Evolutionary conservation across 1,140 invertebrate species (phyloP), one percentile per base, ranked within the genome.

Genomic region (Idris sp.): DNA sequence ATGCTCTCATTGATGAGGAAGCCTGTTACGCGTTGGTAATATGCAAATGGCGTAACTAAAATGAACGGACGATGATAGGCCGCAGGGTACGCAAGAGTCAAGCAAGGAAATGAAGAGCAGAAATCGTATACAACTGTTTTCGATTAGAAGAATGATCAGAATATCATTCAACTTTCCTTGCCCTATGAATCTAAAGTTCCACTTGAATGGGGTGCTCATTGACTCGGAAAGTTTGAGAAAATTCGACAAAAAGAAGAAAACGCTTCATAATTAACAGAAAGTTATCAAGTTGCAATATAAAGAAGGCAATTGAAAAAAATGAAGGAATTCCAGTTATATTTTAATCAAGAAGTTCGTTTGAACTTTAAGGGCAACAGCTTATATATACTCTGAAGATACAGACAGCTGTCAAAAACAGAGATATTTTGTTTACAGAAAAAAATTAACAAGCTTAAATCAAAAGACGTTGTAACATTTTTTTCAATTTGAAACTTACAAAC

Each of bases 31-130:
- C 68, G 41, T 48, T 80, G 74, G 78, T 83, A 83, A 84, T 83
- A 83, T 84, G 83, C 82, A 84, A 84, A 83, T 83, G 83, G 81
- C 78, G 74, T 79, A 74, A 77, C 74, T 78, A 76, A 80, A 80
- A 72, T 72, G 78, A 67, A 68, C 71, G 64, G 56, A 76, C 69
- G 76, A 78, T 80, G 80, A 82, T 79, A 82, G 79, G 76, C 74
- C 69, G 64, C 61, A 64, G 51, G 38, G 48, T 31, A 18, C 30
- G 51, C 30, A 62, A 67, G 53, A 31, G 38, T 10, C n/a, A 48
- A 25, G 14, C 59, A 65, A 61, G 53, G 58, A 75, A 51, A 74
- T 43, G 46, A 22, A 65, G 56, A 59, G 53, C 65, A 59, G 44
- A 64, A 69, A 69, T 65, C 14, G 13, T 25, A 33, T 56, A 16